These are phyloP conservation scores for Synodontis membranacea DNA, from an alignment of 2,113 vertebrate genomes.

Conservation along the genomic window DNA sequence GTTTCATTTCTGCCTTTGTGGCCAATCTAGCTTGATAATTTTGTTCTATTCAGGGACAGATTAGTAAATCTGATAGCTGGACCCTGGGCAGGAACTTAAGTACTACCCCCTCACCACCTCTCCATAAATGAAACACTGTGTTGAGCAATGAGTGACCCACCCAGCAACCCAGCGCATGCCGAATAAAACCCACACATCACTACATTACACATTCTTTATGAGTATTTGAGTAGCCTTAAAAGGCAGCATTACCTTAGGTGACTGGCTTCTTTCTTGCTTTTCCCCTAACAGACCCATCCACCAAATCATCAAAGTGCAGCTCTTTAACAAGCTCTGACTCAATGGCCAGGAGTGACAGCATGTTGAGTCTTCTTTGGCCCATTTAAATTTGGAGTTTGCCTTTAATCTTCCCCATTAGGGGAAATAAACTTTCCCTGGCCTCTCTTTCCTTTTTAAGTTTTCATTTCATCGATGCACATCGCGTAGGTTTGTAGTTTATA, in stretches of 20 bases:
- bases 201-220: neutral
- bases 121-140: neutral
- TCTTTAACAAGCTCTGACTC: neutral
- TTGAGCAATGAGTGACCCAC: neutral
- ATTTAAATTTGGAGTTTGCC: neutral
- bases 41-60: neutral
- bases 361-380: neutral
- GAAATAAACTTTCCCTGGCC: neutral
- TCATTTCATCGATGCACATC: neutral
- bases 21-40: neutral
- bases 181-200: neutral
- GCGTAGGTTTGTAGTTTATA: neutral
- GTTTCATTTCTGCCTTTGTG: neutral
- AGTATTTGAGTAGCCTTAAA: neutral
- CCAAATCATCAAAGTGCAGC: neutral
- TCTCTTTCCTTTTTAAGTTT: conserved; percentile 7
- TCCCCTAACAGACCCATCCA: neutral
- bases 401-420: neutral
- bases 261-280: neutral
- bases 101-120: no score
- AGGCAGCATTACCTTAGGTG: neutral
- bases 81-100: no score
- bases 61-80: neutral
- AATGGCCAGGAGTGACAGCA: neutral
- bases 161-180: neutral